Evolutionary conservation across 2,888 invertebrate genomes (phyloP).

Genomic region (Caenorhabditis auriculariae): DNA sequence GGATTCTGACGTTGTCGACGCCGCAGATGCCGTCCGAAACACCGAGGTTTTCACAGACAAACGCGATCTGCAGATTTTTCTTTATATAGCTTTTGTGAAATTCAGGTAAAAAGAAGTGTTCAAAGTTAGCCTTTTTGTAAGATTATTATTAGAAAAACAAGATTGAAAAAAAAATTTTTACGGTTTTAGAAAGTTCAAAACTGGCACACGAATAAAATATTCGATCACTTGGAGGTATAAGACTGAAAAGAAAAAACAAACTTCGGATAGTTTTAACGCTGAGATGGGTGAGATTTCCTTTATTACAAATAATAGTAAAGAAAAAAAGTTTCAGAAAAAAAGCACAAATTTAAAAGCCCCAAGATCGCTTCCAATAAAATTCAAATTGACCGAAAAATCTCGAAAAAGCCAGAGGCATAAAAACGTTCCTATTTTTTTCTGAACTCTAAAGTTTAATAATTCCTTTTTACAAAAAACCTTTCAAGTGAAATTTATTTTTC

Average conservation of each 20-base stretch:
- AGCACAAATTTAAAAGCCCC: too few species aligned
- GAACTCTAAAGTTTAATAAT: not conserved
- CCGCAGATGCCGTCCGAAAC: constrained; percentile 38
- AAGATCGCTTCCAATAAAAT: not conserved
- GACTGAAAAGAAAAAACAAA: not conserved
- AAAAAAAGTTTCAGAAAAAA: too few species aligned
- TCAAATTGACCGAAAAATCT: not conserved
- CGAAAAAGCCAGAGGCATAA: not conserved
- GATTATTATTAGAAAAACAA: not conserved
- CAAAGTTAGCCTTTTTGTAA: not conserved
- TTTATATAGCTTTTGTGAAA: too few species aligned
- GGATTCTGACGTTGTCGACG: constrained; percentile 50
- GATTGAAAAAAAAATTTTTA: too few species aligned
- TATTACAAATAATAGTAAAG: too few species aligned
- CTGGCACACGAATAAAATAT: too few species aligned
- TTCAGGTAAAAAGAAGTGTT: too few species aligned
- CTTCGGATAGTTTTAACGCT: too few species aligned
- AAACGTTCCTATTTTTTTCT: not conserved
- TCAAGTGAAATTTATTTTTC: not conserved
- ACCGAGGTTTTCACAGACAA: constrained; percentile 56
- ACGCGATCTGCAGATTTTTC: constrained; percentile 40
- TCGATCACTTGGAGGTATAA: not conserved
- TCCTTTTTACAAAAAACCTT: not conserved
- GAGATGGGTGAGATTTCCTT: too few species aligned
- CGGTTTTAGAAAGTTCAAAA: too few species aligned